These are phyloP conservation scores for Sporophila hypoxantha DNA, from an alignment of 2,113 vertebrate genomes.

Conservation along the genomic window DNA sequence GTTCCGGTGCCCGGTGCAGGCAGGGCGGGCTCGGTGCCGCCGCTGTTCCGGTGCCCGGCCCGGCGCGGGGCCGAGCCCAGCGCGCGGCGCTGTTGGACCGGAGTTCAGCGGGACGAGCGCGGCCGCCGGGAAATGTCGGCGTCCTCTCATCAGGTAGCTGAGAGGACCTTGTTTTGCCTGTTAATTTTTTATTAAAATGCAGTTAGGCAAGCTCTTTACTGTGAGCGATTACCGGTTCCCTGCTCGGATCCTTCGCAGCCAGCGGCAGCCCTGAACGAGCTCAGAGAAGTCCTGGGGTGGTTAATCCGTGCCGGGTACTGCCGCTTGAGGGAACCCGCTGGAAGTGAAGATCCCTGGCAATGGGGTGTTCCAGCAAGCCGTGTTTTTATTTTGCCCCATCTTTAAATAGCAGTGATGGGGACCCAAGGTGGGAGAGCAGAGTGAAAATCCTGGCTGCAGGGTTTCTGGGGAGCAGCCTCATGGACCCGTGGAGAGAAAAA, in stretches of 20 bases:
- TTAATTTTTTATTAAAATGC: neutral
- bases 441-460: neutral
- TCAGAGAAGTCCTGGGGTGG: neutral
- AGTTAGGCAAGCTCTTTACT: neutral
- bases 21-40: too few species aligned
- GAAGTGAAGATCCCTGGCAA: neutral
- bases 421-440: neutral
- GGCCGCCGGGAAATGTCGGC: fast-evolving
- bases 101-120: fast-evolving
- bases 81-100: neutral
- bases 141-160: fast-evolving
- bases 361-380: neutral
- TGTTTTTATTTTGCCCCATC: neutral
- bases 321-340: neutral
- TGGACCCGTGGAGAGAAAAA: fast-evolving
- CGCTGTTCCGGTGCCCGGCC: neutral
- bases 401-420: neutral
- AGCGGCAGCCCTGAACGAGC: neutral
- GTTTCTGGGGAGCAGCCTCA: neutral
- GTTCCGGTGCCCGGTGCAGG: neutral
- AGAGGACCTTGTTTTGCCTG: fast-evolving
- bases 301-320: too few species aligned
- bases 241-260: neutral
- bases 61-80: neutral
- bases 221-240: neutral